phyloP scores from a whole-genome alignment of 2,888 invertebrate species.

The Phorcus lineatus region DNA sequence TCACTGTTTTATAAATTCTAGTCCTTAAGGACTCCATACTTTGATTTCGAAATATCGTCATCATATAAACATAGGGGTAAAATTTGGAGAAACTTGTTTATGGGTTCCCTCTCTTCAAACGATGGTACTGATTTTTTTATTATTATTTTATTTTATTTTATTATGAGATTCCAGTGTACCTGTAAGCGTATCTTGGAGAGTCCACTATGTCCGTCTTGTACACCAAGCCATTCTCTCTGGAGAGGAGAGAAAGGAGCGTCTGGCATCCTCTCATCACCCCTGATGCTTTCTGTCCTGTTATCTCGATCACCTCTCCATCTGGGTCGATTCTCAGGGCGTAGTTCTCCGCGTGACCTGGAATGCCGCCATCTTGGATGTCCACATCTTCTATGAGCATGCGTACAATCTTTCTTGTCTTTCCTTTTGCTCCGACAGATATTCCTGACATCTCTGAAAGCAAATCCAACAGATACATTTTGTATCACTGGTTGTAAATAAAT shows the following conservation, averaged over 20 bases:
- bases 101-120: too few species aligned
- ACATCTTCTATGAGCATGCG: background rate
- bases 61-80: too few species aligned
- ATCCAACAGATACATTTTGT: too few species aligned
- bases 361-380: background rate
- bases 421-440: background rate
- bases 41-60: too few species aligned
- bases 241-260: conserved; percentile 32
- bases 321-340: conserved; percentile 35
- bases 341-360: conserved; percentile 18
- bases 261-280: conserved; percentile 42
- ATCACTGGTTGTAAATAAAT: too few species aligned
- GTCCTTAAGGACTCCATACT: too few species aligned
- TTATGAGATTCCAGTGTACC: too few species aligned
- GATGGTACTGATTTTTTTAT: too few species aligned
- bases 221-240: conserved; percentile 32
- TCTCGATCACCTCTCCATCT: conserved; percentile 19
- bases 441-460: background rate
- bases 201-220: conserved; percentile 26
- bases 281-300: conserved; percentile 39
- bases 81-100: too few species aligned
- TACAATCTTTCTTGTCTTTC: background rate
- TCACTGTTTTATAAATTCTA: too few species aligned
- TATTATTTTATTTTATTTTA: too few species aligned
- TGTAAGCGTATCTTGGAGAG: too few species aligned